Percentiles rank a stretch among this genome's conserved stretches.
phyloP scores from a whole-genome alignment of 2,797 vertebrate genomes.

The Sebastes kiyomatsui region DNA sequence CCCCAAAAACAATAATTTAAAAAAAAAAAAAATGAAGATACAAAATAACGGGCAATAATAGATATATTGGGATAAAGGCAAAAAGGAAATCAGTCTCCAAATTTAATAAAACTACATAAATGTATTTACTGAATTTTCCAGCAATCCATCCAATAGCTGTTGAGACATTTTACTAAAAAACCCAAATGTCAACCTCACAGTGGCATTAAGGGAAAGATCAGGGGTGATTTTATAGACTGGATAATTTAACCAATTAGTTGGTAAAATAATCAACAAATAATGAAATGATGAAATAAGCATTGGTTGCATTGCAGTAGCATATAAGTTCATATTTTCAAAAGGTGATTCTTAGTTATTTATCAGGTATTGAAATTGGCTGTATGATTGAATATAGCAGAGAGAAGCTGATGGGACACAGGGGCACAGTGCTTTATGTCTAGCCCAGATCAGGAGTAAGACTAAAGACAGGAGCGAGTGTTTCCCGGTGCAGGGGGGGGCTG shows the following conservation, averaged over 20 bases:
- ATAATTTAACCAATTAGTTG: neutral
- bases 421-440: slow-evolving; percentile 2
- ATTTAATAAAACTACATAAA: neutral
- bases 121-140: no score
- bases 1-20: no score
- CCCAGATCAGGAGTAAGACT: slow-evolving; percentile 38
- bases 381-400: neutral
- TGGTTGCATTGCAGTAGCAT: neutral
- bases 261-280: neutral
- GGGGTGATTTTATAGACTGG: neutral
- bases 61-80: no score
- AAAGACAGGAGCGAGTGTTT: slow-evolving; percentile 40
- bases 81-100: neutral
- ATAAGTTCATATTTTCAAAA: neutral
- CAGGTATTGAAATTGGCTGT: neutral
- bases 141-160: neutral
- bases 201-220: neutral
- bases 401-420: neutral
- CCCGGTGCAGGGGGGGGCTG: slow-evolving; percentile 13
- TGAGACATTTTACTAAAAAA: neutral
- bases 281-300: neutral
- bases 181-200: neutral
- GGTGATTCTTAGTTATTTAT: neutral
- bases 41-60: no score
- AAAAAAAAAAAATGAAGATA: no score